A percentile compares a stretch with the other conserved stretches of the same genome.
These are phyloP conservation scores for Diplodus sargus DNA, from an alignment of 2,797 vertebrate genomes.

Conservation along the genomic window DNA sequence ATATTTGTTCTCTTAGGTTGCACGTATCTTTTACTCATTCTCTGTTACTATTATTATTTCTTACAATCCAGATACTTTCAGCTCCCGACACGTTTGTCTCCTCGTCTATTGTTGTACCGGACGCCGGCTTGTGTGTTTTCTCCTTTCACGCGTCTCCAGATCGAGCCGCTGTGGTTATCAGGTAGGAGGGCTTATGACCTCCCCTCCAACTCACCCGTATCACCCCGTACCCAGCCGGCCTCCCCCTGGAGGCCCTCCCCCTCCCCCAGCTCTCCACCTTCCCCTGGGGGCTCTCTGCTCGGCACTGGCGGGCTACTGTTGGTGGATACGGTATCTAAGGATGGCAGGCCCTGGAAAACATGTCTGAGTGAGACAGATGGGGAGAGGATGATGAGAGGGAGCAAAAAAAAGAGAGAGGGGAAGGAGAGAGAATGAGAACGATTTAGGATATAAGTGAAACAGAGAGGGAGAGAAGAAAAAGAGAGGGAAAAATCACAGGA, in stretches of 20 bases:
- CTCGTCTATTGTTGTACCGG: constrained; percentile 35
- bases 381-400: constrained; percentile 76
- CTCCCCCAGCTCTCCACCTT: constrained; percentile 50
- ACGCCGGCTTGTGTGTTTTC: constrained; percentile 48
- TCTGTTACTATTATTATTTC: neutral
- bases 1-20: too few species aligned
- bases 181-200: constrained; percentile 51
- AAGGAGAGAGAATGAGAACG: constrained; percentile 46
- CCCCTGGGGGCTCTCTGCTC: constrained; percentile 73
- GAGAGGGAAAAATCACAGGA: constrained; percentile 54
- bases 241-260: constrained; percentile 58
- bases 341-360: constrained; percentile 84
- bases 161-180: constrained; percentile 61
- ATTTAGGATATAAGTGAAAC: constrained; percentile 50
- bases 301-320: constrained; percentile 83
- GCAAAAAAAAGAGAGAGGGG: constrained; percentile 22
- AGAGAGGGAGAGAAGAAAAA: constrained; percentile 44
- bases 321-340: constrained; percentile 87
- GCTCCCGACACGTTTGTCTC: constrained; percentile 18
- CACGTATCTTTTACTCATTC: neutral
- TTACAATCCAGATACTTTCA: neutral
- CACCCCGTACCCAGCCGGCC: constrained; percentile 76
- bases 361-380: constrained; percentile 81
- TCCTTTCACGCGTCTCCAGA: constrained; percentile 34
- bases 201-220: constrained; percentile 73